Percentiles rank a stretch among this genome's conserved stretches.
phyloP scores from a whole-genome alignment of 92 coral and sea anemone species.

The Porites rus region DNA sequence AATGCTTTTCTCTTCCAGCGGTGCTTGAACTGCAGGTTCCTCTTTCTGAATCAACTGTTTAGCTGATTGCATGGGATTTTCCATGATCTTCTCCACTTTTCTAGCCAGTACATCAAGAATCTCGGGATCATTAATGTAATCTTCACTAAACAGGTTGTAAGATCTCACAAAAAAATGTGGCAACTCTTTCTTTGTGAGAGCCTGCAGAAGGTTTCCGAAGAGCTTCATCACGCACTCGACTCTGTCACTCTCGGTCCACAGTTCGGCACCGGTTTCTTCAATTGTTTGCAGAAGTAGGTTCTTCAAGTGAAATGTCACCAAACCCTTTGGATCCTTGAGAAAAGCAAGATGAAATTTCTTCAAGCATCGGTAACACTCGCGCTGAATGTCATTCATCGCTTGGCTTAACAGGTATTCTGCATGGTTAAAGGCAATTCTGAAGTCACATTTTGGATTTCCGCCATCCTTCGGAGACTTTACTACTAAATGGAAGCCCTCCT shows the following conservation, averaged over 20 bases:
- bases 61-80: constrained; percentile 58
- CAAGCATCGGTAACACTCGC: constrained; percentile 80
- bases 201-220: constrained; percentile 55
- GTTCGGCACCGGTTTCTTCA: constrained; percentile 56
- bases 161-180: constrained; percentile 72
- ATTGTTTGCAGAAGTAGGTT: constrained; percentile 67
- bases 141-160: constrained; percentile 65
- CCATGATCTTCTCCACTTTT: constrained; percentile 57
- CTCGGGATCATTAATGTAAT: constrained; percentile 53
- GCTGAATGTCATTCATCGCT: constrained; percentile 69
- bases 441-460: constrained; percentile 51
- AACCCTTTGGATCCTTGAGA: constrained; percentile 52
- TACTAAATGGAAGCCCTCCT: constrained; percentile 70
- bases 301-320: constrained; percentile 72
- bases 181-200: constrained; percentile 54
- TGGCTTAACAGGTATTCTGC: constrained; percentile 78
- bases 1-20: not conserved
- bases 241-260: constrained; percentile 67
- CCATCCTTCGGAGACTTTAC: constrained; percentile 65
- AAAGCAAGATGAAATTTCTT: constrained; percentile 60
- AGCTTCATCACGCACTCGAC: constrained; percentile 73
- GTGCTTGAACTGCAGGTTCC: not conserved
- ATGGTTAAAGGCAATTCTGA: constrained; percentile 81
- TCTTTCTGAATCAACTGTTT: not conserved
- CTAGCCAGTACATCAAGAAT: constrained; percentile 44